Conservation (phyloP, 2,888 invertebrate genomes). For the Tinea semifulvella region DNA sequence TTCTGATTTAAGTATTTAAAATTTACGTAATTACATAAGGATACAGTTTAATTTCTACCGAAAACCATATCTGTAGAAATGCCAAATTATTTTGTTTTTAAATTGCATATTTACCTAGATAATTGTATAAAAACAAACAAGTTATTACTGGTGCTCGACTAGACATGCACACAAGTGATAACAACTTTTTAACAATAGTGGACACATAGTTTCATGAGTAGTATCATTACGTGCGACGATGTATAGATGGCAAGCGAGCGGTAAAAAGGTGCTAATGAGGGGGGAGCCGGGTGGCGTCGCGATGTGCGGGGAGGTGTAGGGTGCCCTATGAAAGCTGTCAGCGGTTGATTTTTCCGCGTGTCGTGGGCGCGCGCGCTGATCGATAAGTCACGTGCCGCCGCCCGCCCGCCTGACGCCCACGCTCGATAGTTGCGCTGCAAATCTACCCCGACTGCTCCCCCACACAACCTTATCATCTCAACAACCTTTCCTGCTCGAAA, state of each 20-base stretch:
- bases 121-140: too few species aligned
- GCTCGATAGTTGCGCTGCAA: slow-evolving; percentile 54
- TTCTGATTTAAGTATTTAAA: too few species aligned
- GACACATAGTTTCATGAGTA: slow-evolving; percentile 3
- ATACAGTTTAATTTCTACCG: too few species aligned
- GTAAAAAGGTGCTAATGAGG: slow-evolving; percentile 65
- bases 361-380: slow-evolving; percentile 58
- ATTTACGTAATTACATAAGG: too few species aligned
- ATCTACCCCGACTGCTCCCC: slow-evolving; percentile 48
- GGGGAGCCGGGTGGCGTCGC: slow-evolving; percentile 31
- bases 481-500: slow-evolving; percentile 6
- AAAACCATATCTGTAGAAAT: too few species aligned
- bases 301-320: slow-evolving; percentile 28
- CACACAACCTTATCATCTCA: slow-evolving; percentile 10
- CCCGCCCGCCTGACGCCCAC: slow-evolving; percentile 30
- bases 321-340: slow-evolving; percentile 61
- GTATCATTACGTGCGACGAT: slow-evolving; percentile 57
- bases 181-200: slow-evolving; percentile 8
- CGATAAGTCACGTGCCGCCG: slow-evolving; percentile 61
- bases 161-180: too few species aligned
- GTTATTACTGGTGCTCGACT: too few species aligned
- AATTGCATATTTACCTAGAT: too few species aligned
- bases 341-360: slow-evolving; percentile 67
- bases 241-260: slow-evolving; percentile 45
- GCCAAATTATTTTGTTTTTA: too few species aligned